These are phyloP conservation scores for Kryphioiulus occultus DNA, from an alignment of 2,888 invertebrate genomes.

Conservation along the genomic window DNA sequence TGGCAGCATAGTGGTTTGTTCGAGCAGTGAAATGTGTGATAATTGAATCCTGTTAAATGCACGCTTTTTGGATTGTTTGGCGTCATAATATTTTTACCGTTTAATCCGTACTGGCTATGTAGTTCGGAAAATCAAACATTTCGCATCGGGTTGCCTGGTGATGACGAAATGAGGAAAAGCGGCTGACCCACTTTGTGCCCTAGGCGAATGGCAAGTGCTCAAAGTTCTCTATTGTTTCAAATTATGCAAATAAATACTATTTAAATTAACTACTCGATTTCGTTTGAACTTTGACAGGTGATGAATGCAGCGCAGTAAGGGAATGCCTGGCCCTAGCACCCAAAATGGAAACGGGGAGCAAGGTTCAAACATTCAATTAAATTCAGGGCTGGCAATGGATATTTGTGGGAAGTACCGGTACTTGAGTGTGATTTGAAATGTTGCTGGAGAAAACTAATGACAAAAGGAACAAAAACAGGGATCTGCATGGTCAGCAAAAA, in stretches of 20 bases:
- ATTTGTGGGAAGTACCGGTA: background rate
- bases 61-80: background rate
- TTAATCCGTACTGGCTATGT: background rate
- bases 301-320: slow-evolving; percentile 36
- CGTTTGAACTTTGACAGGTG: background rate
- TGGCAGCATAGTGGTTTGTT: background rate
- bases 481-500: too few species aligned
- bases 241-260: background rate
- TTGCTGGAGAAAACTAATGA: background rate
- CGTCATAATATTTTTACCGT: background rate
- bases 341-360: slow-evolving; percentile 29
- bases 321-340: slow-evolving; percentile 32
- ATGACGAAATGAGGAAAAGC: slow-evolving; percentile 36
- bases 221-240: slow-evolving; percentile 21
- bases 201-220: slow-evolving; percentile 13
- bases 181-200: slow-evolving; percentile 18
- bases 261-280: background rate
- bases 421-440: background rate
- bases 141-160: background rate
- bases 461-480: too few species aligned
- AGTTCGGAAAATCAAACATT: background rate
- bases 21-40: background rate
- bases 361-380: background rate
- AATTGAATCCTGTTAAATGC: background rate
- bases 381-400: background rate